Evolutionary conservation across 1,140 invertebrate species (phyloP), one percentile per base, ranked within the genome.

Genomic region (Drusus annulatus): DNA sequence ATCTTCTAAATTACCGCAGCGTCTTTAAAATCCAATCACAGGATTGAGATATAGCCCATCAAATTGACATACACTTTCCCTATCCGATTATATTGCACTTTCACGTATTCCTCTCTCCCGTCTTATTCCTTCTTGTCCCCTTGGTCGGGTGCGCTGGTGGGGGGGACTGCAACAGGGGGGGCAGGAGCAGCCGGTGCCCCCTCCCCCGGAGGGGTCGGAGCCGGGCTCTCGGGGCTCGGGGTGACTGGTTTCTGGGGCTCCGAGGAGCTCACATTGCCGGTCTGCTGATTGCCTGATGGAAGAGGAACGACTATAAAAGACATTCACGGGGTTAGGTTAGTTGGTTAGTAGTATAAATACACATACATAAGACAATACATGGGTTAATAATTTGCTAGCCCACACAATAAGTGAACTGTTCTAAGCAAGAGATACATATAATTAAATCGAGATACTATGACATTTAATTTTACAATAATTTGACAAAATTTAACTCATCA

Each of bases 181-280:
- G 87, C 87, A 56, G 87, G 84, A 81, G 87, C 86, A 28, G 85
- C 84, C 31, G 86, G 86, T 51, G 85, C 84, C 63, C 84, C 73
- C 60, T 84, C 79, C 63, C 73, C 80, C 28, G 76, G 23, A 25
- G 63, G 68, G n/a, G 86, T 84, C 65, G 85, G 86, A 81, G 85
- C 85, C 80, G 85, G 86, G 25, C 19, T 36, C 83, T 86, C 74
- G 1, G 77, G 19, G 51, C 54, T 51, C n/a, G 78, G 65, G 1
- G 78, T 60, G 50, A 19, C 21, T 25, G 79, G 8, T 65, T 77
- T 51, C 63, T 73, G 80, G 5, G 71, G 80, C n/a, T 81, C 80
- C 8, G 65, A 25, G 19, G 69, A 21, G 19, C 65, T 54, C 17
- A 69, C 51, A 10, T 45, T 45, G 19, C 31, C 58, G 13, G 36